Base-by-base conservation (phyloP, 1,140 invertebrate species). In the Stenopsyche tienmushanensis region DNA sequence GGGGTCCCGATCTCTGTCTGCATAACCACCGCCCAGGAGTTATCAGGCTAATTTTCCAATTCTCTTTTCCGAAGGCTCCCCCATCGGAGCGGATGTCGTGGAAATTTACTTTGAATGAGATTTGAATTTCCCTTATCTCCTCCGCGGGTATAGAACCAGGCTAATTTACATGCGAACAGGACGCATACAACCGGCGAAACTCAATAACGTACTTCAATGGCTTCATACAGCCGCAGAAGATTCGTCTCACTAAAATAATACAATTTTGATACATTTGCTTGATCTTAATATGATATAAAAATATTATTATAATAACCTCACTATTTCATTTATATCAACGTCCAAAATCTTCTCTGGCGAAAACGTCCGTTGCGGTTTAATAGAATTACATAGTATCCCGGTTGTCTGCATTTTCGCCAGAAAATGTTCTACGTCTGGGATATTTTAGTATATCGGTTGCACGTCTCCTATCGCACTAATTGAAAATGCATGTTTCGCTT, bases 31-130 rank as follows among this genome's bases (percentile, higher is more conserved):
- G 9, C 53, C 54, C 39, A 39, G 39, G 54, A 70, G 42, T 70
- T 64, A 66, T 66, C 68, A 13, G 68, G 68, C 68, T 70, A 70
- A 70, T 70, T 70, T 70, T 70, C 68, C 68, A 70, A 70, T 70
- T 70, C 64, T 66, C 64, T 70, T 66, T 66, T 66, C 67, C 67
- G 57, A 57, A 20, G 13, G 8, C 18, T 57, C 50, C 63, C 57
- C n/a, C 26, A 17, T 57, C n/a, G 2, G 53, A 41, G 26, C 62
- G 62, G 66, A 68, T 69, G 57, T 29, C 24, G 59, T 21, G 68
- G 68, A 70, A 66, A 70, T 70, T 70, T 64, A 24, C 53, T 54
- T 64, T 53, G 45, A 70, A 70, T 70, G 64, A 66, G 64, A 70
- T 70, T 69, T 69, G 67, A 62, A 65, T 62, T 49, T 57, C 58